phyloP scores from a whole-genome alignment of 2,888 invertebrate species.

The Eledone cirrhosa region DNA sequence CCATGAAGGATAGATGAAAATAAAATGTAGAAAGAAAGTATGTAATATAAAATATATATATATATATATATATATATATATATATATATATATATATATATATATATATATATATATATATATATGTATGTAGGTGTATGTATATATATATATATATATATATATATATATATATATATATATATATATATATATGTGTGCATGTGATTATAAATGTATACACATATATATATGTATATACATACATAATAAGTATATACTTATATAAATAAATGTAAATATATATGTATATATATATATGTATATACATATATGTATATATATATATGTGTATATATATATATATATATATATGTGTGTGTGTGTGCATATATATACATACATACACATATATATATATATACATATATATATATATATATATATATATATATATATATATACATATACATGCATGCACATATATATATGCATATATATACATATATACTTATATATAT shows the following conservation, averaged over 20 bases:
- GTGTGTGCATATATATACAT: not conserved
- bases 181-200: slow-evolving; percentile 9
- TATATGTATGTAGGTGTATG: not conserved
- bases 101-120: not conserved
- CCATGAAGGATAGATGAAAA: too few relatives aligned
- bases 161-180: slow-evolving; percentile 7
- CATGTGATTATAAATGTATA: too few relatives aligned
- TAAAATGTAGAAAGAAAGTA: too few relatives aligned
- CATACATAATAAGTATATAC: not conserved
- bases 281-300: not conserved
- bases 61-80: not conserved
- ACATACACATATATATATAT: not conserved
- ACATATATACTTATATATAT: not conserved
- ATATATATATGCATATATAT: not conserved
- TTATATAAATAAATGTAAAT: not conserved
- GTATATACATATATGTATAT: not conserved
- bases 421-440: not conserved
- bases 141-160: slow-evolving; percentile 7
- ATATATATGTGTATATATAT: not conserved
- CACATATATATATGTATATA: not conserved
- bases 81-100: not conserved
- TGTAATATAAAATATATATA: not conserved
- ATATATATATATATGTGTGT: not conserved
- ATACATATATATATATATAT: not conserved
- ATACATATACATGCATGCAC: not conserved